phyloP scores from a whole-genome alignment of 2,113 vertebrate genomes.

The Pelodiscus sinensis region DNA sequence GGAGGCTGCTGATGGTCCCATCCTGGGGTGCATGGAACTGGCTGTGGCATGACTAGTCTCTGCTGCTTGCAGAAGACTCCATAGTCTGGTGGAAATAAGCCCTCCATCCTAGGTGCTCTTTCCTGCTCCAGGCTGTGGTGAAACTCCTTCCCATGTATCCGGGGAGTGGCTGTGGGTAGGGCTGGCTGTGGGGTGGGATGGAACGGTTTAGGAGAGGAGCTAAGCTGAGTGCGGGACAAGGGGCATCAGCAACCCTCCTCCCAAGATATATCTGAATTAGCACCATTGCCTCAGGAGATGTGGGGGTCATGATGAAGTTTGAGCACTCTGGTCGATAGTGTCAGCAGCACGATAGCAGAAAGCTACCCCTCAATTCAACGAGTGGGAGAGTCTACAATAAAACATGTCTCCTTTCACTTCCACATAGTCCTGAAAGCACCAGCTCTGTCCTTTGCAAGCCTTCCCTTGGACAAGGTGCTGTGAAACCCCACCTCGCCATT shows the following conservation, averaged over 20 bases:
- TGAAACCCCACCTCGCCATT: background rate
- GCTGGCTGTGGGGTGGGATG: background rate
- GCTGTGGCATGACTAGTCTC: background rate
- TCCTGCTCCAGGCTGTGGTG: background rate
- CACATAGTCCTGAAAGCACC: background rate
- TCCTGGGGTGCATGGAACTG: background rate
- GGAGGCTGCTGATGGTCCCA: background rate
- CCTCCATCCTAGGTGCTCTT: background rate
- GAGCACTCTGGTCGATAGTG: background rate
- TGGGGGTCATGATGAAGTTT: background rate
- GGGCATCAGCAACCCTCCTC: background rate
- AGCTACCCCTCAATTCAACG: background rate
- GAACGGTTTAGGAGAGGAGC: background rate
- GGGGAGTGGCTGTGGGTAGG: background rate
- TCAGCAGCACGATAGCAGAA: rapidly evolving
- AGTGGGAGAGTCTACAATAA: background rate
- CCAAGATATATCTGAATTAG: background rate
- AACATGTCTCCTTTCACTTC: background rate
- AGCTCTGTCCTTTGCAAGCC: rapidly evolving
- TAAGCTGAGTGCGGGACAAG: background rate
- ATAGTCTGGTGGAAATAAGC: background rate
- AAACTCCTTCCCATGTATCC: background rate
- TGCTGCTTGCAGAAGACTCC: background rate
- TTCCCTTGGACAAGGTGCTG: rapidly evolving
- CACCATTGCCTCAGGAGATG: background rate